Conservation (phyloP, 2,797 vertebrate species). For the Delichon dasypus region DNA sequence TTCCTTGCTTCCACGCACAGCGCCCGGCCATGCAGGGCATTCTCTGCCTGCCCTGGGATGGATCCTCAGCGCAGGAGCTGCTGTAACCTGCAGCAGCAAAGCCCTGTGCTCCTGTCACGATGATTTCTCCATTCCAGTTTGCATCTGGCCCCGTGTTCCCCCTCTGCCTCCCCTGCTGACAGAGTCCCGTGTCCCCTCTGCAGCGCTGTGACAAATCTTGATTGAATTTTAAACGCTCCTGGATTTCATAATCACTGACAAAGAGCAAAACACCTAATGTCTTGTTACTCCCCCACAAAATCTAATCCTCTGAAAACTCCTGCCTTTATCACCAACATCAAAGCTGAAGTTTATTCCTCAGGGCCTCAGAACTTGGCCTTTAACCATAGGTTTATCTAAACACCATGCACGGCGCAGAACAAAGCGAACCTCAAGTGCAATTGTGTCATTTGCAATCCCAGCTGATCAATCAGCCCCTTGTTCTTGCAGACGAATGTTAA, state of each 20-base stretch:
- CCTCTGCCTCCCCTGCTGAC: not conserved
- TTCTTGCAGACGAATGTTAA: conserved; percentile 18
- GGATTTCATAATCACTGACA: not conserved
- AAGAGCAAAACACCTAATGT: not conserved
- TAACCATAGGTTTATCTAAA: conserved; percentile 12
- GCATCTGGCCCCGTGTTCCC: not conserved
- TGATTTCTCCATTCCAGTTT: not conserved
- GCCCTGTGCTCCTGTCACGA: not conserved
- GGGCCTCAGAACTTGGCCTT: not conserved
- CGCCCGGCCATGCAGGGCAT: not conserved
- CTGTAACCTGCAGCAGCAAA: not conserved
- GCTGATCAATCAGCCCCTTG: conserved; percentile 31
- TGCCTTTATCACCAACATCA: not conserved
- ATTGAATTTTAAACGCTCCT: not conserved
- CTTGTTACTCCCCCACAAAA: not conserved
- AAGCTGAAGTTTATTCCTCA: not conserved
- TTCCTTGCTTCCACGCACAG: not conserved
- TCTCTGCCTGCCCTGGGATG: not conserved
- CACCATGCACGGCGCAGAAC: not conserved
- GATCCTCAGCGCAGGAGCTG: not conserved
- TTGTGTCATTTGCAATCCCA: not conserved
- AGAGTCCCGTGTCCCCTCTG: not conserved
- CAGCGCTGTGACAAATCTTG: not conserved
- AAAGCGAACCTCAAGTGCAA: not conserved
- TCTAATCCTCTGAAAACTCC: not conserved